phyloP scores from a whole-genome alignment of 2,113 vertebrate genomes.

The Myotis yumanensis region DNA sequence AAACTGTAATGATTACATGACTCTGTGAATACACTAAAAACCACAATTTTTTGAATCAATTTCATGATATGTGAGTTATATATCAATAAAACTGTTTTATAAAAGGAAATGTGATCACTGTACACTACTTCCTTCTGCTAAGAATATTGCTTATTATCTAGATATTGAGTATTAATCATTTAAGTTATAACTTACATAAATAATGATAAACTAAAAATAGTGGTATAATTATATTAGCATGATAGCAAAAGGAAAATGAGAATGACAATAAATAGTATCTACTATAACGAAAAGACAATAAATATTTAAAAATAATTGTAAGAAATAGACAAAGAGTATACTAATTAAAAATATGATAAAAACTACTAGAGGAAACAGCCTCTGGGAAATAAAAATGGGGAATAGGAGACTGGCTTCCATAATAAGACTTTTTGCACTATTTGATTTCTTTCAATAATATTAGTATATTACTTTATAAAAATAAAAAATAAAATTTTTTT shows the following conservation, averaged over 20 bases:
- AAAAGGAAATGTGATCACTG: not conserved
- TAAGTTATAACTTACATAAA: not conserved
- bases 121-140: not conserved
- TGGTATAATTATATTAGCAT: constrained; percentile 46
- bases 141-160: constrained; percentile 44
- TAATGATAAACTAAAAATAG: constrained; percentile 36
- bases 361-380: not conserved
- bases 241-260: not conserved
- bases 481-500: not conserved
- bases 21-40: constrained; percentile 28
- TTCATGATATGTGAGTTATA: constrained; percentile 11
- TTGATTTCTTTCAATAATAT: constrained; percentile 11
- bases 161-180: not conserved
- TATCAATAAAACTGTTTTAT: constrained; percentile 15
- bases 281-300: constrained; percentile 14
- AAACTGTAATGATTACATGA: not conserved
- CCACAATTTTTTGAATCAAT: not conserved
- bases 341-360: constrained; percentile 40
- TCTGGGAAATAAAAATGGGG: not conserved
- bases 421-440: not conserved
- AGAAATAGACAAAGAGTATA: constrained; percentile 28
- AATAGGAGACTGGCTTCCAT: not conserved
- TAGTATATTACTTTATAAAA: constrained; percentile 3
- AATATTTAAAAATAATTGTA: constrained; percentile 46
- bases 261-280: not conserved